Conservation (phyloP, 2,888 invertebrate species). For the Drosophila sordidula region DNA sequence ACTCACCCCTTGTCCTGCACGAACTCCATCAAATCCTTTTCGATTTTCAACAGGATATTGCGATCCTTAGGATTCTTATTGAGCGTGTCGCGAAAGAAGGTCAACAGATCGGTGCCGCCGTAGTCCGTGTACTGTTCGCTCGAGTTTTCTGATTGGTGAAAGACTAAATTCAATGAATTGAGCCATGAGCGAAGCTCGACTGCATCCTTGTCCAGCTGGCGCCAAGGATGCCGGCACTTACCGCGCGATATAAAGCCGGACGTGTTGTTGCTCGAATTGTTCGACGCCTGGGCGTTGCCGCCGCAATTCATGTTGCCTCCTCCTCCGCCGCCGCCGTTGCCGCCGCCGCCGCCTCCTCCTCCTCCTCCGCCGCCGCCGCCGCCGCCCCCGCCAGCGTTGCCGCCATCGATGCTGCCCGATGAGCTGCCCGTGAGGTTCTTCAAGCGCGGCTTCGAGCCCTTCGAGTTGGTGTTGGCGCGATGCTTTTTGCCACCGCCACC, state of each 20-base stretch:
- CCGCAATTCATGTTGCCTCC: slow-evolving; percentile 9
- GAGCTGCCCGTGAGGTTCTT: slow-evolving; percentile 84
- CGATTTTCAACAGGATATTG: slow-evolving; percentile 93
- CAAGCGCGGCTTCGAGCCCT: slow-evolving; percentile 84
- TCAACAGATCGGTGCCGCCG: slow-evolving; percentile 91
- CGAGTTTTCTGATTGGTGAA: slow-evolving; percentile 88
- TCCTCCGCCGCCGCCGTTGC: slow-evolving; percentile 64
- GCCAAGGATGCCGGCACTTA: slow-evolving; percentile 68
- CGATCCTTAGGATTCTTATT: slow-evolving; percentile 96
- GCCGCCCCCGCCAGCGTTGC: slow-evolving; percentile 62
- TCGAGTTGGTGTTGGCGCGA: slow-evolving; percentile 84
- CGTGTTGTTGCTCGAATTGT: slow-evolving; percentile 84
- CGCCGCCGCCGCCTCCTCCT: slow-evolving; percentile 80
- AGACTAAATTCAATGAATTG: slow-evolving; percentile 77
- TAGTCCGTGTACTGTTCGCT: slow-evolving; percentile 91
- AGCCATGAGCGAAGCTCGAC: slow-evolving; percentile 43
- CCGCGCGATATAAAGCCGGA: slow-evolving; percentile 87
- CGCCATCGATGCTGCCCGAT: slow-evolving; percentile 85
- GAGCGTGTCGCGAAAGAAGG: slow-evolving; percentile 95
- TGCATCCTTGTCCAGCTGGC: slow-evolving; percentile 10
- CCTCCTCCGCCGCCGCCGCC: slow-evolving; percentile 77
- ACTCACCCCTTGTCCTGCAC: slow-evolving; percentile 92
- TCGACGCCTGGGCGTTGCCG: slow-evolving; percentile 32
- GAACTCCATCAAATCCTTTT: slow-evolving; percentile 93
- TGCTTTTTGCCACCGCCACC: slow-evolving; percentile 82